Percentiles rank a stretch among this genome's conserved stretches.
Conservation (phyloP, 2,113 vertebrate species). For the Vanacampus margaritifer region DNA sequence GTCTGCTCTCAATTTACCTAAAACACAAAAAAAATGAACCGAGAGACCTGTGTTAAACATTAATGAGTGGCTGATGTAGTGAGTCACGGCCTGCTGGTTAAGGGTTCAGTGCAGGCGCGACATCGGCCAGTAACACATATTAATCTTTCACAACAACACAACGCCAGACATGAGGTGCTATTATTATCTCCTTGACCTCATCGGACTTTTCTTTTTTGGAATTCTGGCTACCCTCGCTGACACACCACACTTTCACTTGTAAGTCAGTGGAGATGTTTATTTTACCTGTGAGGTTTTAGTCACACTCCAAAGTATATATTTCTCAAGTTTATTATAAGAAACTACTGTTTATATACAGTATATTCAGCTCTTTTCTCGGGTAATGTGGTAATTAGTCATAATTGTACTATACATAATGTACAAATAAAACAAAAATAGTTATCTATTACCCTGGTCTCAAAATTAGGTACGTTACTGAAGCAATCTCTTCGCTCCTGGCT, state of each 20-base stretch:
- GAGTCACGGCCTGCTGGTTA: constrained; percentile 29
- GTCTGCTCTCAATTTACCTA: constrained; percentile 6
- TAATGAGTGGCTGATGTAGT: constrained; percentile 34
- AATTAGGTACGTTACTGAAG: not conserved
- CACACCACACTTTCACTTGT: constrained; percentile 18
- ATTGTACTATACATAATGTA: not conserved
- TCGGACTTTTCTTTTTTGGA: not conserved
- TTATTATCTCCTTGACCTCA: constrained; percentile 51
- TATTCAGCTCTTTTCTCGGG: constrained; percentile 7
- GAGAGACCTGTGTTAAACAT: constrained; percentile 42
- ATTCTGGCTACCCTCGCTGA: constrained; percentile 1
- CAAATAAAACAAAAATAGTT: not conserved
- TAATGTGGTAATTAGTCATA: not conserved
- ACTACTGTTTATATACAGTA: constrained; percentile 1
- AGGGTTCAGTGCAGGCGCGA: constrained; percentile 22
- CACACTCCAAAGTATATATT: constrained; percentile 13
- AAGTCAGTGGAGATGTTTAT: constrained; percentile 35
- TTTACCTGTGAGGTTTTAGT: constrained; percentile 17
- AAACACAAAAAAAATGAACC: constrained; percentile 25
- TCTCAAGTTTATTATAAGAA: constrained; percentile 11
- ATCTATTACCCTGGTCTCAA: not conserved
- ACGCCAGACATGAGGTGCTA: constrained; percentile 49
- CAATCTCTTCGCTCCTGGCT: too few species aligned
- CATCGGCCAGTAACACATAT: constrained; percentile 34
- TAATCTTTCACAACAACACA: constrained; percentile 50